Evolutionary conservation across 2,797 vertebrate genomes (phyloP), one percentile per base, ranked within the genome.

Genomic region (Manis crassicaudata): DNA sequence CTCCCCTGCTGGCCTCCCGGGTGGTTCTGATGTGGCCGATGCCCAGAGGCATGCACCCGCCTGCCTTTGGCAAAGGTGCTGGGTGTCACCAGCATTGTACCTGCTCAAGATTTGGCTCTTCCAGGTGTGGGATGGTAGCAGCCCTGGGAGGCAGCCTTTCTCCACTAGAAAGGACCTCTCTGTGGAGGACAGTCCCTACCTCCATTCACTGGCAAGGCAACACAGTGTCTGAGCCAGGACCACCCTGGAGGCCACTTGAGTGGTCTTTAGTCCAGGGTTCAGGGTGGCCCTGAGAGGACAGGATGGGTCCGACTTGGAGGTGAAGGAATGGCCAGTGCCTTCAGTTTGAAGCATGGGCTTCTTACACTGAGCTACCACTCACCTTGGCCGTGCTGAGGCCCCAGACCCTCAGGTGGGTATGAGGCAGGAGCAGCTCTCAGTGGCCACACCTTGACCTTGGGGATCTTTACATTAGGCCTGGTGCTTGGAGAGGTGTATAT

Each of bases 161-260:
- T 27, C n/a, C 11, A 10, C 62, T 52, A n/a, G 37, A 35, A 88
- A 46, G 63, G 20, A 72, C 40, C 86, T 92, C 70, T 83, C 62
- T 23, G 0, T 4, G 7, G 75, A 14, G 27, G n/a, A 56, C 14
- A 7, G 8, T 23, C 50, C 62, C 87, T 21, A 60, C 63, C 6
- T 20, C 35, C 6, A 0, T 9, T 1, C 2, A 1, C 14, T 0
- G 0, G 11, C 27, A 25, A 25, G 37, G 18, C 37, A 54, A n/a
- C 40, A 2, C 12, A 32, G 65, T 70, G 18, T 82, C n/a, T n/a
- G 52, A 32, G 58, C 70, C 76, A 70, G 63, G 46, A 35, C 32
- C 56, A 35, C 13, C 17, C 20, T 3, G 16, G 52, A 63, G 77
- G 85, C 63, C 23, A 46, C 86, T 54, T 27, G 23, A 35, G 29